Conservation (phyloP, 2,888 invertebrate genomes). For the Pandemis heparana region DNA sequence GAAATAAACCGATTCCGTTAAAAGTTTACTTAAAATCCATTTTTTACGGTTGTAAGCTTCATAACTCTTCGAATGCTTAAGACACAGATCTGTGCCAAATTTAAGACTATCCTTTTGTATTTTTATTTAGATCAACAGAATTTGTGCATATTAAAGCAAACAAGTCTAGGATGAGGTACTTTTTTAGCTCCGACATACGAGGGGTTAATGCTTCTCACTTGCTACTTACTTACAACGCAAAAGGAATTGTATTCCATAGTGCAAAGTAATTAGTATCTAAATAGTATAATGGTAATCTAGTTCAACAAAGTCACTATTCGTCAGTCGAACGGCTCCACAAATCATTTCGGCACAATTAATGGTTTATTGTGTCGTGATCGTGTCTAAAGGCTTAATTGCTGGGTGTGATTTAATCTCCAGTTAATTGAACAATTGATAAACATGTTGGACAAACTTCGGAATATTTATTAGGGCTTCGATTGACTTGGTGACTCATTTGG, state of each 20-base stretch:
- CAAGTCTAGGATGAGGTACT: too few relatives aligned
- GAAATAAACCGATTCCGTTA: too few relatives aligned
- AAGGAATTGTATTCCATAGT: neutral
- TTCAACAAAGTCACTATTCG: constrained; percentile 27
- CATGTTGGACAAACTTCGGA: neutral
- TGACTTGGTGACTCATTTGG: constrained; percentile 3
- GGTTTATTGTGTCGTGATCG: constrained; percentile 68
- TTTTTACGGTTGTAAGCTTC: too few relatives aligned
- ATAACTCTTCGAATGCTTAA: too few relatives aligned
- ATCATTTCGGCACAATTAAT: constrained; percentile 75
- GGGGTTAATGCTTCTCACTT: too few relatives aligned
- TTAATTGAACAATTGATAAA: constrained; percentile 36
- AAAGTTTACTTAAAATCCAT: too few relatives aligned
- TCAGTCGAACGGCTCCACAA: constrained; percentile 55
- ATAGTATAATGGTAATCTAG: constrained; percentile 17
- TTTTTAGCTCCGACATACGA: too few relatives aligned
- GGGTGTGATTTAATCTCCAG: constrained; percentile 50
- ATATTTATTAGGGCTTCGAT: neutral
- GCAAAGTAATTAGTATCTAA: neutral
- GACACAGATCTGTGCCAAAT: too few relatives aligned
- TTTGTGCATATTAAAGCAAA: too few relatives aligned
- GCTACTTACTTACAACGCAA: too few relatives aligned
- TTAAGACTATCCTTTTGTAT: too few relatives aligned
- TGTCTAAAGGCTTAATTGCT: constrained; percentile 66
- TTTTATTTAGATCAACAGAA: too few relatives aligned